Conservation (phyloP, 2,797 vertebrate genomes). For the Pitangus sulphuratus region DNA sequence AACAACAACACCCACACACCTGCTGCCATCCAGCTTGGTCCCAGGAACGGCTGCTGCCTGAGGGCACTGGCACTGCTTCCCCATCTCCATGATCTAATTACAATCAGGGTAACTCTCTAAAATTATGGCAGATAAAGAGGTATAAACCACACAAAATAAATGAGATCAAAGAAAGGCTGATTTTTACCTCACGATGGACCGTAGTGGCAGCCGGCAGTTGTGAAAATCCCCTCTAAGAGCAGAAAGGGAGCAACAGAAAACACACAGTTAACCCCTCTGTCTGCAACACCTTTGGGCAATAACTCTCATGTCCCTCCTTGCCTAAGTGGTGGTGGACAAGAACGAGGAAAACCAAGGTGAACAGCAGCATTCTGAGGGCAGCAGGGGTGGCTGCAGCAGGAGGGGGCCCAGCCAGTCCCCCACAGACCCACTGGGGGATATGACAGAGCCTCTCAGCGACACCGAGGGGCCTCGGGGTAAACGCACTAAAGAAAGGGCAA, state of each 20-base stretch:
- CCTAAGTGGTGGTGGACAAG: accelerated
- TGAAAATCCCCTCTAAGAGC: accelerated
- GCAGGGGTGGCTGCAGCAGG: too few species aligned
- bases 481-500: accelerated
- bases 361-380: neutral
- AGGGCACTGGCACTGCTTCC: accelerated
- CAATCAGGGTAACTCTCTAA: neutral
- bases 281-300: neutral
- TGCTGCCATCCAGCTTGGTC: accelerated
- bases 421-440: accelerated
- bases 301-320: neutral
- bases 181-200: accelerated
- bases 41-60: accelerated
- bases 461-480: accelerated
- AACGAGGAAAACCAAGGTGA: accelerated
- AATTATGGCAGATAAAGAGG: accelerated
- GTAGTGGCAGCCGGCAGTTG: accelerated
- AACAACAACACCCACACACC: neutral
- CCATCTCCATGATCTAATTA: neutral
- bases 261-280: neutral
- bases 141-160: neutral
- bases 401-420: neutral
- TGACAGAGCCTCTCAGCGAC: neutral
- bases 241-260: neutral
- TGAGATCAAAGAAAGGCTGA: neutral